Conservation (phyloP, 2,797 vertebrate genomes). For the Myripristis jacobus region DNA sequence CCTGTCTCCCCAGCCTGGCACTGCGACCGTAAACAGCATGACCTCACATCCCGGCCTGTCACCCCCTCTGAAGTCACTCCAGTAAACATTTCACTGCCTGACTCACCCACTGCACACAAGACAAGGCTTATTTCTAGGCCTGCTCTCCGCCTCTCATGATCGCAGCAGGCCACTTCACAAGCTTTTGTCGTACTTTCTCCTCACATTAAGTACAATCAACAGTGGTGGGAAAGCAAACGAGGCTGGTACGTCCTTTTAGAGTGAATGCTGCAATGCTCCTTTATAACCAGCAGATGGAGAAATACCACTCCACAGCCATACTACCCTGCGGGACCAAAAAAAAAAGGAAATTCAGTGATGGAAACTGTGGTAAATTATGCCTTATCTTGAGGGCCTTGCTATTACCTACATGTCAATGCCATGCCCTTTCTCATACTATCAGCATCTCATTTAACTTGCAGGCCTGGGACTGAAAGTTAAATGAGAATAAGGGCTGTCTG, state of each 20-base stretch:
- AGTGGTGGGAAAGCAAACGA: conserved; percentile 29
- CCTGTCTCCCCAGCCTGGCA: conserved; percentile 55
- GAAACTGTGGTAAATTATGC: conserved; percentile 40
- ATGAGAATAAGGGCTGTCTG: conserved; percentile 43
- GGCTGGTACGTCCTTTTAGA: conserved; percentile 9
- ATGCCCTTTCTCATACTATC: conserved; percentile 31
- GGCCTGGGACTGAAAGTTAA: conserved; percentile 43
- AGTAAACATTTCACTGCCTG: conserved; percentile 36
- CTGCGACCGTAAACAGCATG: conserved; percentile 60
- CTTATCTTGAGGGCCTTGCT: conserved; percentile 47
- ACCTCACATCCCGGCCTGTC: conserved; percentile 64
- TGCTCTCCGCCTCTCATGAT: conserved; percentile 50
- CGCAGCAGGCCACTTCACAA: conserved; percentile 31
- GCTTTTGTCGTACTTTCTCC: conserved; percentile 54
- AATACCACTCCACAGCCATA: conserved; percentile 1
- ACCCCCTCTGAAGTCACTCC: conserved; percentile 67
- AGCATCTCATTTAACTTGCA: conserved; percentile 29
- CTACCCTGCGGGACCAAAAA: conserved; percentile 1
- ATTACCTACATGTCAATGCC: conserved; percentile 43
- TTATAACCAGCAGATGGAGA: conserved; percentile 67
- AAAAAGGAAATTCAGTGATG: conserved; percentile 27
- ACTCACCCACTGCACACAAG: conserved; percentile 69
- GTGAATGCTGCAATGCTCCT: conserved; percentile 20
- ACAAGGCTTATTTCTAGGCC: conserved; percentile 52
- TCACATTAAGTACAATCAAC: conserved; percentile 39